Base-by-base conservation (phyloP, 2,888 invertebrate species). In the Gastracanthus pulcherrimus region DNA sequence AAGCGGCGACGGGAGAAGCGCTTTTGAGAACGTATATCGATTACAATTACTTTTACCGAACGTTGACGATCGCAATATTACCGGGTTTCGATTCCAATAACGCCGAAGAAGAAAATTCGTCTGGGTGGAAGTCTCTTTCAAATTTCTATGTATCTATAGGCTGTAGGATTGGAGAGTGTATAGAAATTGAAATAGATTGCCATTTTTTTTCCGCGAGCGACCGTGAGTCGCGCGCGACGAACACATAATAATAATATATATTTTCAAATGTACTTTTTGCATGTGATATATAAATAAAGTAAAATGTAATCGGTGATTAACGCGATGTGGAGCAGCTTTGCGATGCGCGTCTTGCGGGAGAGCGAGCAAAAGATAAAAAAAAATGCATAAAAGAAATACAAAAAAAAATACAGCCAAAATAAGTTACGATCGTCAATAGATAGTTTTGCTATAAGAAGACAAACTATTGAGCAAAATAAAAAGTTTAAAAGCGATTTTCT, bases 171-270 rank as follows among this genome's bases (percentile, higher is more conserved):
- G 26, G 70, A 76, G 64, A 76, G 45, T 71, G 23, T 55, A 70
- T 62, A 80, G 70, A 70, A 80, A 70, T 76, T 70, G 55, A 76
- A 80, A 80, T 71, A 71, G 76, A 76, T 76, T 76, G 75, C 76
- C 60, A 55, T 70, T 6, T 23, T 7, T 62, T 76, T 71, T 38
- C 23, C 41, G 48, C 45, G 48, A 31, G 29, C 16, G 58, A 26
- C 13, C 16, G 13, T 16, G 1, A 66, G 31, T 9, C 34, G 76
- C 41, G n/a, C 58, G 60, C 13, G 31, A 5, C 11, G 29, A 23
- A 31, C 26, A 58, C n/a, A 7, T 66, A 75, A 74, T 60, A 26
- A 41, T 26, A 58, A 5, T 13, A 29, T 62, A 80, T 80, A 76
- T 80, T 80, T 80, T 76, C 16, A 80, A 76, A 71, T 70, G 51